Conservation (phyloP, 1,140 invertebrate species). For the Zaprionus davidi region DNA sequence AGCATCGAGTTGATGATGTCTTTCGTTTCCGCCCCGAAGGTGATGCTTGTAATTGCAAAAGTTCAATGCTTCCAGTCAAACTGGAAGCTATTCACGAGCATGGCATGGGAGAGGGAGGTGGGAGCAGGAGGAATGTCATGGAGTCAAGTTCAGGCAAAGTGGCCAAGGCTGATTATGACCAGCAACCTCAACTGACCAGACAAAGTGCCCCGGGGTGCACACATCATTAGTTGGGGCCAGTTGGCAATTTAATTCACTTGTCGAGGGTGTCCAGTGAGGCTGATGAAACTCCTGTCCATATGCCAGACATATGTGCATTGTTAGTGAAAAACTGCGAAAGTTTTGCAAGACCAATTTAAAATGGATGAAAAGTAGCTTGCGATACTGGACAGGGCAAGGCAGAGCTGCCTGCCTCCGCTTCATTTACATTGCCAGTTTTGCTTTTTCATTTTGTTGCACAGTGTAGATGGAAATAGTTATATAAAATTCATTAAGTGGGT, state of each 20-base stretch:
- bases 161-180: conserved; percentile 50
- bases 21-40: conserved; percentile 59
- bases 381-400: neutral
- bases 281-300: conserved; percentile 35
- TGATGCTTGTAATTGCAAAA: conserved; percentile 74
- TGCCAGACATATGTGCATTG: conserved; percentile 18
- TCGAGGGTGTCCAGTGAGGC: conserved; percentile 10
- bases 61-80: conserved; percentile 62
- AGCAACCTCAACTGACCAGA: conserved; percentile 40
- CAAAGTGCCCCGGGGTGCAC: conserved; percentile 16
- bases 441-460: neutral
- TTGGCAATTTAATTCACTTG: conserved; percentile 35
- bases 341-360: conserved; percentile 24
- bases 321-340: conserved; percentile 10
- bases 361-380: conserved; percentile 6
- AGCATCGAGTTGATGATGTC: conserved; percentile 57
- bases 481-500: conserved; percentile 10
- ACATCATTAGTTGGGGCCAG: conserved; percentile 53
- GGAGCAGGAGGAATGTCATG: neutral
- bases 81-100: neutral
- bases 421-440: conserved; percentile 11
- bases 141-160: conserved; percentile 39
- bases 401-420: neutral
- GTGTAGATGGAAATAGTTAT: neutral
- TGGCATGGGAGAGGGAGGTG: neutral